These are phyloP conservation scores for Heliconius ismenius DNA, from an alignment of 2,888 invertebrate species.

Conservation along the genomic window DNA sequence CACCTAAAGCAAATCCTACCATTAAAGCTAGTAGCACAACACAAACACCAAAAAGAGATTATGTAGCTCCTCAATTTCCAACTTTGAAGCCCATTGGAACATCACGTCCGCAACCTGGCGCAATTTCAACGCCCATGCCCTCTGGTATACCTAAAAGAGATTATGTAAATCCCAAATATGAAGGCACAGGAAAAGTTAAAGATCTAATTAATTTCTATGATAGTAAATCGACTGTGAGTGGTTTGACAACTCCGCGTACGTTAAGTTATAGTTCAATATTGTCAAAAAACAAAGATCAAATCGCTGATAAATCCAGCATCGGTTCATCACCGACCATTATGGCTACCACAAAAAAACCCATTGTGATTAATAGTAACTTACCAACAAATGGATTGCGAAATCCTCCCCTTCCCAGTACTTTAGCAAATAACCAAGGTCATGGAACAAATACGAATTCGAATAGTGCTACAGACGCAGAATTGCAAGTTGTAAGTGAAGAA, in stretches of 20 bases:
- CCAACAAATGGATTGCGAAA: slow-evolving; percentile 50
- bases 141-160: slow-evolving; percentile 54
- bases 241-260: slow-evolving; percentile 47
- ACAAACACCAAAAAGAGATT: slow-evolving; percentile 54
- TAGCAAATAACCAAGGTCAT: slow-evolving; percentile 63
- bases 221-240: slow-evolving; percentile 51
- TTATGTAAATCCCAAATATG: slow-evolving; percentile 56
- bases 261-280: slow-evolving; percentile 71
- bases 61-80: slow-evolving; percentile 55
- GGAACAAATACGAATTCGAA: slow-evolving; percentile 53
- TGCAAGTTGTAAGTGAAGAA: slow-evolving; percentile 86
- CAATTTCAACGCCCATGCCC: slow-evolving; percentile 39
- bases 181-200: slow-evolving; percentile 63
- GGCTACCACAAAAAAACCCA: slow-evolving; percentile 45
- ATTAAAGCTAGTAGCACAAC: slow-evolving; percentile 37
- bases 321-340: slow-evolving; percentile 2
- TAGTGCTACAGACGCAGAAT: slow-evolving; percentile 81
- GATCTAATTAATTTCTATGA: slow-evolving; percentile 72
- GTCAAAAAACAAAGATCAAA: slow-evolving; percentile 50
- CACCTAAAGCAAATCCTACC: slow-evolving; percentile 36
- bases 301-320: slow-evolving; percentile 27
- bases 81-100: slow-evolving; percentile 45
- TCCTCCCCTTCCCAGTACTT: slow-evolving; percentile 70
- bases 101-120: slow-evolving; percentile 30
- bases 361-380: slow-evolving; percentile 38